phyloP scores from a whole-genome alignment of 1,140 invertebrate species.

The Frieseomelitta varia region DNA sequence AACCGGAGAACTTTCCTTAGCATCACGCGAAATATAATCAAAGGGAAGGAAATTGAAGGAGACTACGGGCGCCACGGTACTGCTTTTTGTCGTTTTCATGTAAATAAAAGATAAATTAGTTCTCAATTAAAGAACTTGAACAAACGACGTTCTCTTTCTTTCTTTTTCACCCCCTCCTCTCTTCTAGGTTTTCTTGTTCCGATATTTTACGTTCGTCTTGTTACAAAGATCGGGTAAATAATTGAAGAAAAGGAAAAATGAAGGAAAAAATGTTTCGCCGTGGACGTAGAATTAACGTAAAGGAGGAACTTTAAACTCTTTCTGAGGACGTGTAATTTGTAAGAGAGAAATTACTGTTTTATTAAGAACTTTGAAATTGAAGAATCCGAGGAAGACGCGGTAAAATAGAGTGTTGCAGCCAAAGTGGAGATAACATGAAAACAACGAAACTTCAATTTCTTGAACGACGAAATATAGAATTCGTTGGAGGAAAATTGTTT shows the following conservation, averaged over 20 bases:
- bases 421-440: too few species aligned
- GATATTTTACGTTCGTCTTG: background rate
- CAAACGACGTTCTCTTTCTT: background rate
- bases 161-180: too few species aligned
- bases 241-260: too few species aligned
- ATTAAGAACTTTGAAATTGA: background rate
- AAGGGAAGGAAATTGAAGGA: background rate
- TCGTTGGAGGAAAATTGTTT: too few species aligned
- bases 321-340: too few species aligned
- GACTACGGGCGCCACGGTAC: background rate
- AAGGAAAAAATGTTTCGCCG: background rate
- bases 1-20: slow-evolving; percentile 12
- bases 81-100: background rate
- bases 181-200: too few species aligned
- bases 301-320: background rate
- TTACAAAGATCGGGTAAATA: background rate
- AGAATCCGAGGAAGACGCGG: background rate
- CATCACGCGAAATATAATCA: slow-evolving; percentile 21
- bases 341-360: too few species aligned
- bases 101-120: slow-evolving; percentile 15
- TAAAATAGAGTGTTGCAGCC: too few species aligned
- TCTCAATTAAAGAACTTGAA: background rate
- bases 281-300: background rate
- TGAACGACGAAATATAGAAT: too few species aligned
- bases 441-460: too few species aligned